These are phyloP conservation scores for Drosophila tsacasi DNA, from an alignment of 1,140 invertebrate genomes.

Conservation along the genomic window DNA sequence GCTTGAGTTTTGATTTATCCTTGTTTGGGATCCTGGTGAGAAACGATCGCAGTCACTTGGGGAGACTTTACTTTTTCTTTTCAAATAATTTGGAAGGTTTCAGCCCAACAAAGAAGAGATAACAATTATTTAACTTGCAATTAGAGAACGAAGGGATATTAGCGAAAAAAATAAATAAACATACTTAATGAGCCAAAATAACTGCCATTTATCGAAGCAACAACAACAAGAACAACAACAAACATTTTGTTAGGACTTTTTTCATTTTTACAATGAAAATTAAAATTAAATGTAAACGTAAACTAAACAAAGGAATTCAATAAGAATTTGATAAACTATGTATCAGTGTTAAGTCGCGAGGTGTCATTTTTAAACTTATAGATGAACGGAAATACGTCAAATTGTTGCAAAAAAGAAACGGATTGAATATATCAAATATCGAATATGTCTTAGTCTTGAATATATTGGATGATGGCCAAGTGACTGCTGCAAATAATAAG, in stretches of 20 bases:
- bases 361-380: conserved; percentile 62
- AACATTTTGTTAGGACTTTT: conserved; percentile 70
- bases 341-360: conserved; percentile 59
- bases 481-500: conserved; percentile 69
- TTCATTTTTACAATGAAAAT: conserved; percentile 71
- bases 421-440: conserved; percentile 53
- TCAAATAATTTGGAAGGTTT: conserved; percentile 65
- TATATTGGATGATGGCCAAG: conserved; percentile 67
- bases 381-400: conserved; percentile 22
- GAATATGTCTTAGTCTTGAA: conserved; percentile 42
- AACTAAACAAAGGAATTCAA: conserved; percentile 58
- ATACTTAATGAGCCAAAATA: conserved; percentile 75
- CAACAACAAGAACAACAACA: conserved; percentile 24
- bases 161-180: conserved; percentile 16
- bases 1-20: conserved; percentile 36
- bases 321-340: conserved; percentile 70
- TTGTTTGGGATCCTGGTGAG: conserved; percentile 40
- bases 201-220: conserved; percentile 76
- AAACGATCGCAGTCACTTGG: conserved; percentile 70
- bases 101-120: conserved; percentile 29
- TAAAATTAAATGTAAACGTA: conserved; percentile 31
- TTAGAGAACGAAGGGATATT: conserved; percentile 33
- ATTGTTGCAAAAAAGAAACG: conserved; percentile 41
- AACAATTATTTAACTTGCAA: conserved; percentile 24
- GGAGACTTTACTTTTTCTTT: conserved; percentile 40